Base-by-base conservation (phyloP, 2,888 invertebrate species). In the Melanchra persicariae region DNA sequence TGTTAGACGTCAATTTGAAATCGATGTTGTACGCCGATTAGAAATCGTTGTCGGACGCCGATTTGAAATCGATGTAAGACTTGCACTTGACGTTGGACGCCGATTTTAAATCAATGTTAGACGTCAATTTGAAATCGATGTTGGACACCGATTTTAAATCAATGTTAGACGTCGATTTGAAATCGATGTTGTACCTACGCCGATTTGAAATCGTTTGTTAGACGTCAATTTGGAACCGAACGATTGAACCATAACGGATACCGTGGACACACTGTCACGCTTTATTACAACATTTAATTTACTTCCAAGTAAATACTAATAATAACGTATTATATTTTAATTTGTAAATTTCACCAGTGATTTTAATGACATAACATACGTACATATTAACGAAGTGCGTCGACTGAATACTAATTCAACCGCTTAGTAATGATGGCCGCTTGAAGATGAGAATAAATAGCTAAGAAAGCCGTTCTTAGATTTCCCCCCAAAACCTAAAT, bases 251-350 rank as follows among this genome's bases (percentile, higher is more conserved):
- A 12, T 54, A 19, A 26, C 43, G 15, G 22, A 64, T 69, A 45
- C 19, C 47, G 22, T 71, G 26, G 52, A 57, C 30, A 47, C n/a
- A 30, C 52, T 54, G 45, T 26, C 10, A 74, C n/a, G 74, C 74
- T 70, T 74, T 40, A 62, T 24, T 63, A 51, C 51, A 22, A 58
- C 2, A 5, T 26, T 51, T 30, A 4, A 15, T 51, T 71, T 10
- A 10, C 0, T 47, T 58, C 45, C 2, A 22, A 40, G 15, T 40
- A 40, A 40, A 40, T 15, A 40, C 40, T 40, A 40, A 40, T 17
- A 40, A 40, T 40, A n/a, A n/a, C n/a, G n/a, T n/a, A n/a, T n/a
- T n/a, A 8, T 34, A 30, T 34, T 34, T 34, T 1, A 34, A 34
- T 34, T 1, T 34, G 4, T 58, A 17, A 22, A 22, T n/a, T n/a